Conservation (phyloP, 2,888 invertebrate genomes). For the Oscheius sp. region DNA sequence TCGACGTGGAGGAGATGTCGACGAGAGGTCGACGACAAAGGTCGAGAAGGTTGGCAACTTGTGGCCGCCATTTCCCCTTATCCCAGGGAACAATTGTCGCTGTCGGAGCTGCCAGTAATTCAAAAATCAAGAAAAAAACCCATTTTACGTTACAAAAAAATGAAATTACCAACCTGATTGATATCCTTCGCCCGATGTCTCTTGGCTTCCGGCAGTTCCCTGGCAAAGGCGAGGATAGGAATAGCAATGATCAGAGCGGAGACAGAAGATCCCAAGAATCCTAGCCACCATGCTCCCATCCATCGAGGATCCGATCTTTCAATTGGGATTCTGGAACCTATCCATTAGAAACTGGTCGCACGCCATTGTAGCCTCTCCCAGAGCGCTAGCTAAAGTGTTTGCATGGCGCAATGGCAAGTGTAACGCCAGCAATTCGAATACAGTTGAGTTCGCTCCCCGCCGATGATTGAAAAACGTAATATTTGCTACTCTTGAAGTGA, state of each 20-base stretch:
- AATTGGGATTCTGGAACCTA: slow-evolving; percentile 46
- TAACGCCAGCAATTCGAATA: background rate
- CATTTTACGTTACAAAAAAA: background rate
- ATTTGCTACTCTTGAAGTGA: slow-evolving; percentile 41
- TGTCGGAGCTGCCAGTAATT: no score
- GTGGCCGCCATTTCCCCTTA: no score
- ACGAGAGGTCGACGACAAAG: no score
- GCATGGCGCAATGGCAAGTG: background rate
- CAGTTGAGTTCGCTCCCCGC: slow-evolving; percentile 32
- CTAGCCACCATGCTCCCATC: slow-evolving; percentile 77
- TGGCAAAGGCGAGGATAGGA: slow-evolving; percentile 73
- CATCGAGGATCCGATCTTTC: slow-evolving; percentile 72
- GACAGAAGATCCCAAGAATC: slow-evolving; percentile 75
- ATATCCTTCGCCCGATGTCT: slow-evolving; percentile 70
- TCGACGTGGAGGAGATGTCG: no score
- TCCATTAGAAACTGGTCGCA: background rate
- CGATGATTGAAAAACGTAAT: slow-evolving; percentile 32
- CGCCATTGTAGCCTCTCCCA: background rate
- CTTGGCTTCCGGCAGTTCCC: slow-evolving; percentile 72
- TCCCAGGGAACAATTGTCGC: no score
- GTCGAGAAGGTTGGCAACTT: no score
- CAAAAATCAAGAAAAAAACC: background rate
- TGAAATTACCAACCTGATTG: slow-evolving; percentile 52
- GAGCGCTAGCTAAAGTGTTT: background rate
- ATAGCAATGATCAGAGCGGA: slow-evolving; percentile 74